phyloP scores from a whole-genome alignment of 2,888 invertebrate species.

The Chydorus sphaericus region DNA sequence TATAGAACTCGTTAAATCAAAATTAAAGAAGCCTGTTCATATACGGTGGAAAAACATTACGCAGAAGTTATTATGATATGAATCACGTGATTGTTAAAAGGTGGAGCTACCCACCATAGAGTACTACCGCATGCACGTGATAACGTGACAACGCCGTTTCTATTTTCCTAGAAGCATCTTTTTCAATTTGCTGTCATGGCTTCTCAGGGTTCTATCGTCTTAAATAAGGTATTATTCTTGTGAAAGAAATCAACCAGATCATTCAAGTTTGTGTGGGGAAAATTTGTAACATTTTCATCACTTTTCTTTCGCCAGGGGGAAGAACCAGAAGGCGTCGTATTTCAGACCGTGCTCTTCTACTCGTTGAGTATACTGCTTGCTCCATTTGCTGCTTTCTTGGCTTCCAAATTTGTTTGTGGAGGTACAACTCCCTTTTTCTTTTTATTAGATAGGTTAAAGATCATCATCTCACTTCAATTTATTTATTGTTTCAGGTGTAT shows the following conservation, averaged over 20 bases:
- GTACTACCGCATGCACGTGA: neutral
- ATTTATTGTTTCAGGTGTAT: slow-evolving; percentile 31
- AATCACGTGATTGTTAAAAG: neutral
- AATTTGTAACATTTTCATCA: too few relatives aligned
- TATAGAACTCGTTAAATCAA: too few relatives aligned
- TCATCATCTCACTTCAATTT: neutral
- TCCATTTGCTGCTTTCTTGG: slow-evolving; percentile 59
- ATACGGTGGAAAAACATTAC: too few relatives aligned
- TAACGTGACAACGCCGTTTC: neutral
- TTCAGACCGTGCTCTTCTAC: slow-evolving; percentile 59
- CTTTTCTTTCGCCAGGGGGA: neutral
- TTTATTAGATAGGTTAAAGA: neutral
- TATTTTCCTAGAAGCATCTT: neutral
- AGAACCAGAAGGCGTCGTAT: slow-evolving; percentile 48
- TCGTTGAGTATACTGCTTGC: slow-evolving; percentile 57
- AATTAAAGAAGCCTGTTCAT: too few relatives aligned
- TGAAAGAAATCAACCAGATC: too few relatives aligned
- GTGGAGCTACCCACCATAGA: neutral
- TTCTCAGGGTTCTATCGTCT: too few relatives aligned
- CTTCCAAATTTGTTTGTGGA: slow-evolving; percentile 49
- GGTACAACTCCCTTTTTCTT: slow-evolving; percentile 39
- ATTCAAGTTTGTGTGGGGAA: too few relatives aligned
- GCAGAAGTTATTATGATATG: too few relatives aligned
- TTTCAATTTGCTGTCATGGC: neutral
- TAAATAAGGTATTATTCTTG: too few relatives aligned